A percentile compares a stretch with the other conserved stretches of the same genome.
Conservation (phyloP, 2,888 invertebrate species). For the Ophioninae sp. region DNA sequence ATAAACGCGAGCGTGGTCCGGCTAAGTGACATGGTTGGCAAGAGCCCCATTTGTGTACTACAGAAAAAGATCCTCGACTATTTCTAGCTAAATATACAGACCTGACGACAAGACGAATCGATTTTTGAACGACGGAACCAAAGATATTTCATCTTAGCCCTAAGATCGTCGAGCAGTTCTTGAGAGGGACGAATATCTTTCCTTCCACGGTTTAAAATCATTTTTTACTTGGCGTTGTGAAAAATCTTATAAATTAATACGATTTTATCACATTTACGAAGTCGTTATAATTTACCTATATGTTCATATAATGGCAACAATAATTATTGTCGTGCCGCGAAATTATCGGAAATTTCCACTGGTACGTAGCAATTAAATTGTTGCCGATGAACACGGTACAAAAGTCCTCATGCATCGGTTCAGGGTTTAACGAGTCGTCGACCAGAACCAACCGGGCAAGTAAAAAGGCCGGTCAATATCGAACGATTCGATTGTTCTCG, state of each 20-base stretch:
- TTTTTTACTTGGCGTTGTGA: not conserved
- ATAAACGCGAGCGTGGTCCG: slow-evolving; percentile 57
- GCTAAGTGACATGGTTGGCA: slow-evolving; percentile 75
- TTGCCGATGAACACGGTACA: too few species aligned
- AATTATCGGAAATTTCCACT: too few species aligned
- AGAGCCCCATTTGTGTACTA: slow-evolving; percentile 70
- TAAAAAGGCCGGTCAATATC: too few species aligned
- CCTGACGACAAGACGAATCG: slow-evolving; percentile 67
- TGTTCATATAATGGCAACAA: too few species aligned
- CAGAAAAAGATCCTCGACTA: slow-evolving; percentile 58
- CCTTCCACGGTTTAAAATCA: not conserved
- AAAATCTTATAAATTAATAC: not conserved
- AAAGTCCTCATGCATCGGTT: too few species aligned
- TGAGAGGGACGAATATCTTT: not conserved
- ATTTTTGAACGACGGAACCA: slow-evolving; percentile 61
- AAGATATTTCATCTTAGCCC: slow-evolving; percentile 28
- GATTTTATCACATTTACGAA: not conserved
- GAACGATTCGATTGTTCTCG: too few species aligned
- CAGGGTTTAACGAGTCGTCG: too few species aligned
- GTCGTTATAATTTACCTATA: too few species aligned
- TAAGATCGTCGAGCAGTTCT: slow-evolving; percentile 31
- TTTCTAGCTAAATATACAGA: slow-evolving; percentile 60
- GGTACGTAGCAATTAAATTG: too few species aligned
- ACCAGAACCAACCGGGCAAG: too few species aligned
- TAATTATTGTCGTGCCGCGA: too few species aligned